phyloP scores from a whole-genome alignment of 1,140 invertebrate genomes.

The Heterodera carotae region DNA sequence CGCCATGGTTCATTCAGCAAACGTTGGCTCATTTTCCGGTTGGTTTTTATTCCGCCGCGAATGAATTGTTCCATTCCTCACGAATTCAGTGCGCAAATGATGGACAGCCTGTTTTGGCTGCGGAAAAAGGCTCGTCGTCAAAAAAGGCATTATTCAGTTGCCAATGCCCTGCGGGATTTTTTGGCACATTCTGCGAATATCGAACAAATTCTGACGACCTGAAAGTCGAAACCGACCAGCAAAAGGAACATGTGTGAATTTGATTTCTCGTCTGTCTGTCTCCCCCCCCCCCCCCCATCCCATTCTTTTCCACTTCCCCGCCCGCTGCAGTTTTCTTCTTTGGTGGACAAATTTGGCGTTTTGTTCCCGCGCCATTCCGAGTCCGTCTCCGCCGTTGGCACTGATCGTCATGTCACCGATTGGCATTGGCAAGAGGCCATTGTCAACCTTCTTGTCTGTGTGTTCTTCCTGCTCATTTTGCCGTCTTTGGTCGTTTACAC shows the following conservation, averaged over 20 bases:
- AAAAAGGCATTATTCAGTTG: constrained; percentile 21
- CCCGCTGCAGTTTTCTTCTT: neutral
- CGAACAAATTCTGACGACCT: neutral
- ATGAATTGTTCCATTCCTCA: neutral
- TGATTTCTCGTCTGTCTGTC: neutral
- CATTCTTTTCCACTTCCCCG: neutral
- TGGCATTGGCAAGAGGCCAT: constrained; percentile 6
- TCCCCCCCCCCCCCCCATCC: constrained; percentile 4
- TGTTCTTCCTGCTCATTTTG: constrained; percentile 24
- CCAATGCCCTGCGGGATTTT: constrained; percentile 10
- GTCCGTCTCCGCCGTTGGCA: neutral
- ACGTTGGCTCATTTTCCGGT: neutral
- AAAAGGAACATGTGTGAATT: neutral
- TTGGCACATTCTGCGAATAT: constrained; percentile 23
- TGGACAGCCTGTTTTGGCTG: constrained; percentile 9
- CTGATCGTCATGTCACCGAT: neutral
- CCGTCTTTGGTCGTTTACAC: constrained; percentile 24
- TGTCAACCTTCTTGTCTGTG: constrained; percentile 24
- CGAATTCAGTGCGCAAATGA: constrained; percentile 18
- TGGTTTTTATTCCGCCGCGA: neutral
- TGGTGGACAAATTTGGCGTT: neutral
- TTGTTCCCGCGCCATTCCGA: neutral
- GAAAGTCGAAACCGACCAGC: neutral
- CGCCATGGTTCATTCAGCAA: neutral
- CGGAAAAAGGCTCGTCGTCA: neutral